Conservation (phyloP, 2,797 vertebrate species). For the Chelmon rostratus region DNA sequence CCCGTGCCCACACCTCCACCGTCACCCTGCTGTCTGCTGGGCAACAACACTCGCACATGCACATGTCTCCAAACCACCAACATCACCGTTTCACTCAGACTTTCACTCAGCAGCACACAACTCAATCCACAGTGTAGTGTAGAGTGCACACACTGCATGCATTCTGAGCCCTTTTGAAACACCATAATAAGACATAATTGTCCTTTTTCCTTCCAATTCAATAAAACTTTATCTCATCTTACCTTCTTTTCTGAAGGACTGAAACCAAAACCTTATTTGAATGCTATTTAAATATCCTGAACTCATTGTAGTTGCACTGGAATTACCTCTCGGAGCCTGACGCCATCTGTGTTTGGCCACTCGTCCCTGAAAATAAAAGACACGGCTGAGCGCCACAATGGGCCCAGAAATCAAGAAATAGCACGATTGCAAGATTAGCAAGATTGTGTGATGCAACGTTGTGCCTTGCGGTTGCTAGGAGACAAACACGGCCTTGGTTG, state of each 20-base stretch:
- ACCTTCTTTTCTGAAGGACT: background rate
- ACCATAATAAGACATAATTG: too few relatives aligned
- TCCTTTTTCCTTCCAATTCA: background rate
- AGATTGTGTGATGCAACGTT: background rate
- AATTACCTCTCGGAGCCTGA: background rate
- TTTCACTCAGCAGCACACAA: background rate
- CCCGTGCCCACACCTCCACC: slow-evolving; percentile 68
- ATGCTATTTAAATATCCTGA: too few relatives aligned
- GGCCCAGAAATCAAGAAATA: background rate
- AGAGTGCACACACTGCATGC: background rate
- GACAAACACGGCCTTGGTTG: background rate
- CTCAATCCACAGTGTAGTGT: background rate
- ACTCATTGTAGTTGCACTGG: background rate
- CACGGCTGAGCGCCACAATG: background rate
- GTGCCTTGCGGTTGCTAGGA: background rate
- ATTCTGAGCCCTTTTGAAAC: background rate
- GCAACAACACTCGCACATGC: slow-evolving; percentile 26
- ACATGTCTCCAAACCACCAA: slow-evolving; percentile 17
- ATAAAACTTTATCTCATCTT: background rate
- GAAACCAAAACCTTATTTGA: background rate
- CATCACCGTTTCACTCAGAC: background rate
- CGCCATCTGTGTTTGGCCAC: background rate
- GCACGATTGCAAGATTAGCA: too few relatives aligned
- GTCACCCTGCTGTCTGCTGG: slow-evolving; percentile 60
- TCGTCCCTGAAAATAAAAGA: slow-evolving; percentile 17